Conservation (phyloP, 2,797 vertebrate species). For the Chaetophractus vellerosus region DNA sequence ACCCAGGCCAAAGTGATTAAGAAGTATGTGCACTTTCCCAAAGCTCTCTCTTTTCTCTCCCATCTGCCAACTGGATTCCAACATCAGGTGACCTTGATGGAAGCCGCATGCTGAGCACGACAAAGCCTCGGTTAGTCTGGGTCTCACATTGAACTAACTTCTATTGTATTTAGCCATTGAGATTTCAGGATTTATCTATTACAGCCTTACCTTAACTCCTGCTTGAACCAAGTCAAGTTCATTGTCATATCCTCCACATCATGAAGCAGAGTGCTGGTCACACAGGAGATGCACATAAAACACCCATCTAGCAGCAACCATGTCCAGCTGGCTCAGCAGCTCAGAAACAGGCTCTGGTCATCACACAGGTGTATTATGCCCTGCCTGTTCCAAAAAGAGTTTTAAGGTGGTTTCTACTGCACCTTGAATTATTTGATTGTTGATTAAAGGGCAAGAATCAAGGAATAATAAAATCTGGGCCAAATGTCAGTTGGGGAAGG, state of each 20-base stretch:
- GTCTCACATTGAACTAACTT: not conserved
- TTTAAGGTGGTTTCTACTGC: constrained; percentile 61
- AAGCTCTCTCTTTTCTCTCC: not conserved
- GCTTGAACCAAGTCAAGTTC: not conserved
- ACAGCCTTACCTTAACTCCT: not conserved
- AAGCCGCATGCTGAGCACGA: not conserved
- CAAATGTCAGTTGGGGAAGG: constrained; percentile 23
- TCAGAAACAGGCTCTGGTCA: constrained; percentile 59
- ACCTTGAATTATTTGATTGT: constrained; percentile 58
- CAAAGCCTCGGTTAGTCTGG: not conserved
- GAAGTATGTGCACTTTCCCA: constrained; percentile 1
- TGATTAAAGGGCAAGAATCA: constrained; percentile 73
- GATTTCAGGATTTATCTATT: not conserved
- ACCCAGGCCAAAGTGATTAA: constrained; percentile 5
- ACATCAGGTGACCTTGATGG: not conserved
- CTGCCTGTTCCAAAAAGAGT: constrained; percentile 44
- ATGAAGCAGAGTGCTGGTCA: not conserved
- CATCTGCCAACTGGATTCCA: constrained; percentile 35
- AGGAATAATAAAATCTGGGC: constrained; percentile 50
- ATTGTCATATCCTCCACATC: not conserved
- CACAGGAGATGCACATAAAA: not conserved
- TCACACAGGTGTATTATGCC: constrained; percentile 41
- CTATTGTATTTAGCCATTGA: not conserved
- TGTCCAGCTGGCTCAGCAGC: not conserved
- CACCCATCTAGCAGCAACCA: not conserved